Evolutionary conservation across 2,797 vertebrate genomes (phyloP).

Genomic region (Sparidentex hasta): DNA sequence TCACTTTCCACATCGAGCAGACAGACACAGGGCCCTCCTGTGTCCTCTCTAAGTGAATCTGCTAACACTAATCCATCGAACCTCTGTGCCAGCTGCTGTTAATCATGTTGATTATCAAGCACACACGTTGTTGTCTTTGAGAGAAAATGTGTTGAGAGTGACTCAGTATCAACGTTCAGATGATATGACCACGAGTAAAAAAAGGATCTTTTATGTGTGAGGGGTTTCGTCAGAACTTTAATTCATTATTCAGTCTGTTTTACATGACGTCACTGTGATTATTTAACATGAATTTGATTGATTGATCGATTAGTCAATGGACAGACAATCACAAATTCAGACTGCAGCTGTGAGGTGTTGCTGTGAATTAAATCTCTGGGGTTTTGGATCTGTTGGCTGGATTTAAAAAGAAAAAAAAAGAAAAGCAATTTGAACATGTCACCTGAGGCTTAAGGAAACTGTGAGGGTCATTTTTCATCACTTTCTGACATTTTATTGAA

Average conservation of each 20-base stretch:
- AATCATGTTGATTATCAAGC: slow-evolving; percentile 36
- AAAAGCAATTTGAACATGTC: background rate
- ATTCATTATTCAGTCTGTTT: background rate
- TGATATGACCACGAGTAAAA: background rate
- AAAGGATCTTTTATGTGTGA: too few species aligned
- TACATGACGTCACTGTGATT: background rate
- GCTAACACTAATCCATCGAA: slow-evolving; percentile 48
- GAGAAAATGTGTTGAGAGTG: slow-evolving; percentile 4
- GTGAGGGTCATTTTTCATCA: background rate
- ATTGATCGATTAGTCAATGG: background rate
- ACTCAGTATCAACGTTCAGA: background rate
- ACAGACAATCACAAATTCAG: background rate
- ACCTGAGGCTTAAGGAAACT: background rate
- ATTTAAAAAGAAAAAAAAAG: background rate
- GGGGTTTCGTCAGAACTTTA: background rate
- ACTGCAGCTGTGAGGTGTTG: background rate
- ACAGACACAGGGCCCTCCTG: slow-evolving; percentile 10
- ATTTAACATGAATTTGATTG: background rate
- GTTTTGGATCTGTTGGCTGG: background rate
- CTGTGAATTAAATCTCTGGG: too few species aligned
- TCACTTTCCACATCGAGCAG: slow-evolving; percentile 9
- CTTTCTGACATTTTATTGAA: background rate
- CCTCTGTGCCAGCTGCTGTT: slow-evolving; percentile 41
- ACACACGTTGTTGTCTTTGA: slow-evolving; percentile 27
- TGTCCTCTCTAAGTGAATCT: slow-evolving; percentile 48